Evolutionary conservation across 2,888 invertebrate species (phyloP).

Genomic region (Orthosia gracilis): DNA sequence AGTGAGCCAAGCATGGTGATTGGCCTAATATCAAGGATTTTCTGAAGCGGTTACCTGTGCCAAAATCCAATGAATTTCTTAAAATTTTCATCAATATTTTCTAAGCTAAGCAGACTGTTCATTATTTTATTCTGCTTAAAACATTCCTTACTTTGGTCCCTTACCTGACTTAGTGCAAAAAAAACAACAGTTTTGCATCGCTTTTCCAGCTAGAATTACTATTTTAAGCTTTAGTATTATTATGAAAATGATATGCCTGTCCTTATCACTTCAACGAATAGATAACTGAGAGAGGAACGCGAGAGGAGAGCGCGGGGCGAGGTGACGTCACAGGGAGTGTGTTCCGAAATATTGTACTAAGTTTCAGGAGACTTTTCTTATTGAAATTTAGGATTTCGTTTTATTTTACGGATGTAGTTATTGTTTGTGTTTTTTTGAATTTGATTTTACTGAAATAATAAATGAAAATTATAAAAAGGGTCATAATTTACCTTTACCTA

Average conservation of each 20-base stretch:
- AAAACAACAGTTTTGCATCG: background rate
- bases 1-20: too few species aligned
- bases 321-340: slow-evolving; percentile 70
- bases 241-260: slow-evolving; percentile 25
- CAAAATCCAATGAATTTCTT: too few species aligned
- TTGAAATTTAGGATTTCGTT: background rate
- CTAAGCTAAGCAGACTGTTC: background rate
- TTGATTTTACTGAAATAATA: too few species aligned
- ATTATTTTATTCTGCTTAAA: too few species aligned
- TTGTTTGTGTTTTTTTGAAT: background rate
- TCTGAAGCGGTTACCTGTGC: background rate
- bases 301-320: slow-evolving; percentile 65
- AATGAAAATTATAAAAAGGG: too few species aligned
- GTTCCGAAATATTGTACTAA: slow-evolving; percentile 68
- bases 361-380: background rate
- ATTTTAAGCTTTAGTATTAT: background rate
- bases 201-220: background rate
- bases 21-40: background rate
- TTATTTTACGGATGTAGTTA: too few species aligned
- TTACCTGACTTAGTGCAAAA: background rate
- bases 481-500: too few species aligned
- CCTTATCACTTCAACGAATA: slow-evolving; percentile 49
- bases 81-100: background rate
- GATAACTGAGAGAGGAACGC: slow-evolving; percentile 69
- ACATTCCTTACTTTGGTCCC: too few species aligned